A percentile compares a stretch with the other conserved stretches of the same genome.
phyloP scores from a whole-genome alignment of 2,113 vertebrate genomes.

The Accipiter cooperii region DNA sequence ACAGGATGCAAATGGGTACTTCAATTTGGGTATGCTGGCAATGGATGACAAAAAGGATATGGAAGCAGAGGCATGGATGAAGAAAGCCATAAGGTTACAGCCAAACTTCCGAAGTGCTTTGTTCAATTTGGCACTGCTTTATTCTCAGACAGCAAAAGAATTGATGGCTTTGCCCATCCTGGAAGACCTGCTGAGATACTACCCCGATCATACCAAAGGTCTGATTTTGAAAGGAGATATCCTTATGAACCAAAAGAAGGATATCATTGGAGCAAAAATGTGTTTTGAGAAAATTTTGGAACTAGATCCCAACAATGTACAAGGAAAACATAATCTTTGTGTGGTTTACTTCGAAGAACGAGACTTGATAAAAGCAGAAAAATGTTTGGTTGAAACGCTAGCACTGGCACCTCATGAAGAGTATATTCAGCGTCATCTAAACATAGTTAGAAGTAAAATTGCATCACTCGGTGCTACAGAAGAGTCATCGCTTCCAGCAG shows the following conservation, averaged over 20 bases:
- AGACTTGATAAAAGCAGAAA: conserved; percentile 86
- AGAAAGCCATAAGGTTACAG: conserved; percentile 87
- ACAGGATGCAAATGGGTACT: conserved; percentile 93
- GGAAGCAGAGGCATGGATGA: conserved; percentile 94
- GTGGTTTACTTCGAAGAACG: conserved; percentile 97
- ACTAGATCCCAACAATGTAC: conserved; percentile 90
- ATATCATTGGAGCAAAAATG: conserved; percentile 86
- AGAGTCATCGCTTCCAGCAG: conserved; percentile 59
- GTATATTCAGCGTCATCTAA: conserved; percentile 91
- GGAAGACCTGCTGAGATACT: conserved; percentile 85
- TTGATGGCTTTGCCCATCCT: conserved; percentile 86
- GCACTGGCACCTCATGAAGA: conserved; percentile 92
- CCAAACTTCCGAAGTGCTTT: conserved; percentile 91
- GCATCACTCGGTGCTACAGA: conserved; percentile 77
- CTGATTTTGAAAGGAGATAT: conserved; percentile 98
- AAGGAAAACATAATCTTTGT: conserved; percentile 96
- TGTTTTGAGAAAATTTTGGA: conserved; percentile 91
- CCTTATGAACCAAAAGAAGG: conserved; percentile 97
- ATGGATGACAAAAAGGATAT: conserved; percentile 92
- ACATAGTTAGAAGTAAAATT: conserved; percentile 91
- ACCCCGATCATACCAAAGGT: conserved; percentile 94
- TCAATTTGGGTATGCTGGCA: conserved; percentile 97
- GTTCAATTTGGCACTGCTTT: conserved; percentile 94
- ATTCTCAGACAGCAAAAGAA: conserved; percentile 90
- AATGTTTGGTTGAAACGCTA: conserved; percentile 88